Conservation (phyloP, 2,888 invertebrate genomes). For the Conistra vaccinii region DNA sequence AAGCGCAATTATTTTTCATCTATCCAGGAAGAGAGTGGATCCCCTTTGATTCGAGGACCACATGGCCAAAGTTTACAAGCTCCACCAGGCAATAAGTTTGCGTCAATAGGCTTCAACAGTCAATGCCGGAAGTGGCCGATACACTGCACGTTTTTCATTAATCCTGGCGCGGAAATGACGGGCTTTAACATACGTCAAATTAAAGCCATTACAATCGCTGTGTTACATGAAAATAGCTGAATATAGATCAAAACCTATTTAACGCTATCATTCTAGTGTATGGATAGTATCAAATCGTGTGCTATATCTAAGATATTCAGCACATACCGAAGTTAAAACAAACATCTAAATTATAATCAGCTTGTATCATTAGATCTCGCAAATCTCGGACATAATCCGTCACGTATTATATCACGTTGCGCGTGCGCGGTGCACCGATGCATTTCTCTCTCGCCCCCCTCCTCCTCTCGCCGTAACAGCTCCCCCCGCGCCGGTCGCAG, state of each 20-base stretch:
- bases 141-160: constrained; percentile 48
- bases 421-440: constrained; percentile 81
- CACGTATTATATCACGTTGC: constrained; percentile 71
- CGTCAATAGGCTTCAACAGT: constrained; percentile 39
- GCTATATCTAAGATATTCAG: constrained; percentile 30
- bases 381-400: constrained; percentile 67
- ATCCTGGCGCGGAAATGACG: constrained; percentile 32
- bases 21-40: constrained; percentile 8
- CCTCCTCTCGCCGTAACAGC: constrained; percentile 34
- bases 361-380: constrained; percentile 67
- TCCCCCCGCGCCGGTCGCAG: constrained; percentile 61
- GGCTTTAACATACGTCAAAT: constrained; percentile 15
- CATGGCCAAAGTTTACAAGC: constrained; percentile 19
- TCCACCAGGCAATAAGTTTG: constrained; percentile 20
- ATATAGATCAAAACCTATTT: constrained; percentile 23
- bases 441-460: constrained; percentile 73
- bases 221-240: constrained; percentile 15
- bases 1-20: background rate
- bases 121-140: constrained; percentile 21
- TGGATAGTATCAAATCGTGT: constrained; percentile 4
- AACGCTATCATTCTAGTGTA: background rate
- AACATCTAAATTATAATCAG: constrained; percentile 63
- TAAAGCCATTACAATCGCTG: constrained; percentile 1
- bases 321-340: constrained; percentile 58
- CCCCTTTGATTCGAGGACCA: constrained; percentile 3